These are phyloP conservation scores for Drymonia ruficornis DNA, from an alignment of 2,888 invertebrate genomes.

Conservation along the genomic window DNA sequence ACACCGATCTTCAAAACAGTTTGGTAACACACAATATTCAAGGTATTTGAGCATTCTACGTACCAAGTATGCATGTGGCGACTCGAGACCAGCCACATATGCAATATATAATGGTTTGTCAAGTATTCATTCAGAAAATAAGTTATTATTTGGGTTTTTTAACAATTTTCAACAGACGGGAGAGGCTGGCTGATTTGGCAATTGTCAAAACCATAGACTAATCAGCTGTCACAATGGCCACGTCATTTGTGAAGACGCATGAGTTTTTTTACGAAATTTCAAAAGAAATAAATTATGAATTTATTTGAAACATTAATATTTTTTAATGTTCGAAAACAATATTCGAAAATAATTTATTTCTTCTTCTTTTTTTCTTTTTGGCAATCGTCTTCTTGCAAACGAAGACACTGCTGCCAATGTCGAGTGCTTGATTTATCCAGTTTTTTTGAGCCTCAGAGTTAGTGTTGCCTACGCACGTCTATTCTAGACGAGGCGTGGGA, in stretches of 20 bases:
- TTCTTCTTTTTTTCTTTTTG: no score
- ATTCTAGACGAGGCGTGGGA: no score
- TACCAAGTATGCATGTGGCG: conserved; percentile 57
- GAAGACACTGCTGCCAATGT: no score
- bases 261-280: conserved; percentile 9
- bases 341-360: no score
- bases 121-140: conserved; percentile 67
- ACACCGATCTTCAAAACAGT: conserved; percentile 35
- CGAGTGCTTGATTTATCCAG: no score
- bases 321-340: no score
- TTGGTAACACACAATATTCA: conserved; percentile 22
- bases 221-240: conserved; percentile 77
- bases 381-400: no score
- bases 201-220: conserved; percentile 77
- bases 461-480: no score
- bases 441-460: no score
- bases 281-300: not conserved
- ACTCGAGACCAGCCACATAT: conserved; percentile 44
- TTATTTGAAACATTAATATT: not conserved
- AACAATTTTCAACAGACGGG: conserved; percentile 51
- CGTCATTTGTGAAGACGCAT: conserved; percentile 78
- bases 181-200: conserved; percentile 81
- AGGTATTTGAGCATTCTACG: conserved; percentile 41
- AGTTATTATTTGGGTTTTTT: conserved; percentile 41
- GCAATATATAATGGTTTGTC: conserved; percentile 37